Percentiles rank a stretch among this genome's conserved stretches.
Evolutionary conservation across 2,888 invertebrate genomes (phyloP).

Genomic region (Schizotus pectinicornis): DNA sequence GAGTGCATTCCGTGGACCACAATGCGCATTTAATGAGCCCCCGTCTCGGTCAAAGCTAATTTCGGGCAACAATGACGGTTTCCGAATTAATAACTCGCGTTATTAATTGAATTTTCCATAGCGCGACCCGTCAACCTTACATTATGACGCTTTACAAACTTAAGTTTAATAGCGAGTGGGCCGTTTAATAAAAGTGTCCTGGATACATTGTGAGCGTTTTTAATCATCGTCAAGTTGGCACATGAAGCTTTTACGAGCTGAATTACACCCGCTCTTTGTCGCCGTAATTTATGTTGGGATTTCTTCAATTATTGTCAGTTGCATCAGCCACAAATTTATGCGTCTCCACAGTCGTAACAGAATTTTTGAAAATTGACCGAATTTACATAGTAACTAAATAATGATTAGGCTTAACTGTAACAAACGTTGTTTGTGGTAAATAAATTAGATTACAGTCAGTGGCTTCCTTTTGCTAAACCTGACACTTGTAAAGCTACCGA

Average conservation of each 20-base stretch:
- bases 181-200: slow-evolving; percentile 26
- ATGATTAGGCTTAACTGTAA: slow-evolving; percentile 11
- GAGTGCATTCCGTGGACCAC: slow-evolving; percentile 7
- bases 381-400: slow-evolving; percentile 17
- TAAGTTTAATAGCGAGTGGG: slow-evolving; percentile 27
- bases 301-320: slow-evolving; percentile 24
- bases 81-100: slow-evolving; percentile 12
- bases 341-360: background rate
- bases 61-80: slow-evolving; percentile 19
- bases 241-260: slow-evolving; percentile 18
- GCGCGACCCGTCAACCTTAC: slow-evolving; percentile 11
- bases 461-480: slow-evolving; percentile 8
- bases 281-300: slow-evolving; percentile 22
- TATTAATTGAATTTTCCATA: background rate
- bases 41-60: background rate
- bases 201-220: slow-evolving; percentile 26
- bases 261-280: slow-evolving; percentile 23
- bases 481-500: background rate
- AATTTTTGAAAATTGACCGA: background rate
- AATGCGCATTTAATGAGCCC: slow-evolving; percentile 26
- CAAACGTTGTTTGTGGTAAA: slow-evolving; percentile 12
- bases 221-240: slow-evolving; percentile 27
- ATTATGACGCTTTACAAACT: slow-evolving; percentile 1
- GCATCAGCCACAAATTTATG: slow-evolving; percentile 14
- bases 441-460: slow-evolving; percentile 22